phyloP scores from a whole-genome alignment of 1,140 invertebrate genomes.

The Bemisia tabaci region DNA sequence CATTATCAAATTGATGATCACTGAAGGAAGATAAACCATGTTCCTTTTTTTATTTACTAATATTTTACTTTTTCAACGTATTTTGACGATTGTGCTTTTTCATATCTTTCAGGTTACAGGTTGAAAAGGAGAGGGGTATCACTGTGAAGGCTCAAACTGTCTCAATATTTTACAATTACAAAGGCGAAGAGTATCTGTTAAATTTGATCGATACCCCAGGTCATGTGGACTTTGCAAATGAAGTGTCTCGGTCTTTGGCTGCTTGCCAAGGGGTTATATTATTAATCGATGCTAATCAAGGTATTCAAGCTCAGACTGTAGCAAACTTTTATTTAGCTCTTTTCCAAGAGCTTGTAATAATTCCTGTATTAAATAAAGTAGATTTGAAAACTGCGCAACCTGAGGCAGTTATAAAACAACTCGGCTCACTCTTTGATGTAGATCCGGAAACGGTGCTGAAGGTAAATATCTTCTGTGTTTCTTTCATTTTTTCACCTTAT shows the following conservation, averaged over 20 bases:
- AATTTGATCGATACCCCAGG: constrained; percentile 98
- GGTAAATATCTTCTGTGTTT: constrained; percentile 35
- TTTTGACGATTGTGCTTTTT: too few relatives aligned
- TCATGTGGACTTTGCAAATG: constrained; percentile 96
- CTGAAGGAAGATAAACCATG: too few relatives aligned
- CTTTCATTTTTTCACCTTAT: constrained; percentile 3
- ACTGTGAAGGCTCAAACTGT: constrained; percentile 97
- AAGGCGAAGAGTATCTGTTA: constrained; percentile 61
- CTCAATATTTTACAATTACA: constrained; percentile 57
- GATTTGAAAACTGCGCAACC: constrained; percentile 86
- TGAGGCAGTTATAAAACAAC: constrained; percentile 58
- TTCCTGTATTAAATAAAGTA: constrained; percentile 95
- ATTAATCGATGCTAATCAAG: constrained; percentile 90
- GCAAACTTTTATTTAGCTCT: constrained; percentile 92
- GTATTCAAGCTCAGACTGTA: constrained; percentile 91
- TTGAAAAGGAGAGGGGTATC: constrained; percentile 90
- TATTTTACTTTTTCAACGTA: too few relatives aligned
- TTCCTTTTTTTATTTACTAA: too few relatives aligned
- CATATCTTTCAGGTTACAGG: constrained; percentile 37
- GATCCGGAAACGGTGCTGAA: constrained; percentile 47
- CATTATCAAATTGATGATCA: too few relatives aligned
- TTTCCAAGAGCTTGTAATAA: constrained; percentile 60
- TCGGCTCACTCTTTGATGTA: constrained; percentile 76
- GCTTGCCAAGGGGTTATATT: constrained; percentile 92
- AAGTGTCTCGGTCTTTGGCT: constrained; percentile 76